These are phyloP conservation scores for Tipula helvola DNA, from an alignment of 2,888 invertebrate genomes.

Conservation along the genomic window DNA sequence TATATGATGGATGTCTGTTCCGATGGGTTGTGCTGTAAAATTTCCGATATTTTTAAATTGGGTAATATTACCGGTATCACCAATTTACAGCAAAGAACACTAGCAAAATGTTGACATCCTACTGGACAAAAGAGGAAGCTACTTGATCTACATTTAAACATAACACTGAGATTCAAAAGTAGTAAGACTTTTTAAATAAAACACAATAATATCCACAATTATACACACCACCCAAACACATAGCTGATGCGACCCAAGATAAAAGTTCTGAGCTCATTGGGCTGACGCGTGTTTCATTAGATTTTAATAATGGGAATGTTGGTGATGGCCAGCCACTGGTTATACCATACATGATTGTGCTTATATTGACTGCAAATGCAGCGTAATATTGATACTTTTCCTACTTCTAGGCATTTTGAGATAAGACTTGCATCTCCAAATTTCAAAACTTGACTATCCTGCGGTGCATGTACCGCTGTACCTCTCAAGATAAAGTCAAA, in stretches of 20 bases:
- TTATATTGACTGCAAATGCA: slow-evolving; percentile 7
- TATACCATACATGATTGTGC: slow-evolving; percentile 11
- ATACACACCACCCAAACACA: slow-evolving; percentile 15
- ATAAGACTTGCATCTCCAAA: background rate
- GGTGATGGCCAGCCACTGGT: slow-evolving; percentile 13
- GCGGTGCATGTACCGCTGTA: background rate
- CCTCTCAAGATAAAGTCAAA: background rate
- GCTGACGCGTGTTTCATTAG: slow-evolving; percentile 4
- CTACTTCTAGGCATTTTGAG: background rate
- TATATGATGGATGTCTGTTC: too few species aligned
- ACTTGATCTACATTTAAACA: too few species aligned
- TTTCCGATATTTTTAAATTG: too few species aligned
- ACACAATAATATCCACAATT: slow-evolving; percentile 8
- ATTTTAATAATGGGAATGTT: slow-evolving; percentile 11
- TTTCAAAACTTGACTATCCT: background rate
- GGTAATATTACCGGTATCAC: too few species aligned
- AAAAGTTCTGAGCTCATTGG: slow-evolving; percentile 7
- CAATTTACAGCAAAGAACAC: too few species aligned
- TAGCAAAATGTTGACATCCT: too few species aligned
- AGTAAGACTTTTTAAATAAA: too few species aligned
- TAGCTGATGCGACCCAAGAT: slow-evolving; percentile 13
- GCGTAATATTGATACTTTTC: background rate
- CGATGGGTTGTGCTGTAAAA: too few species aligned
- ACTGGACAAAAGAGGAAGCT: too few species aligned
- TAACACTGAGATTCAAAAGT: too few species aligned